A percentile compares a stretch with the other conserved stretches of the same genome.
Conservation (phyloP, 2,113 vertebrate genomes). For the Carassius carassius region DNA sequence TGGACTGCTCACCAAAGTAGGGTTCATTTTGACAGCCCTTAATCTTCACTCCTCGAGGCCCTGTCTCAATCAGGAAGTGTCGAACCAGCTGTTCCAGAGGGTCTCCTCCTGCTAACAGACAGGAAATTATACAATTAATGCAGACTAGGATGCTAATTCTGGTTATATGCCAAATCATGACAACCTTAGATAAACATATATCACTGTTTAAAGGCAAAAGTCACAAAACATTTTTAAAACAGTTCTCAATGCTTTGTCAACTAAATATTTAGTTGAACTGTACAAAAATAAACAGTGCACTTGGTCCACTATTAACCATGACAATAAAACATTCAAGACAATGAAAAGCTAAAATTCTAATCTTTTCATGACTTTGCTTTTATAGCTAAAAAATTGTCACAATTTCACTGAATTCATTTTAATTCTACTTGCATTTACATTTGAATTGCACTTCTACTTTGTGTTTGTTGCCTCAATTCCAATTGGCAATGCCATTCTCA, state of each 20-base stretch:
- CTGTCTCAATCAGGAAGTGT: conserved; percentile 91
- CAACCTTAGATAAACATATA: background rate
- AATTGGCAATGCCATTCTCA: background rate
- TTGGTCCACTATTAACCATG: background rate
- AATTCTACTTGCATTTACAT: background rate
- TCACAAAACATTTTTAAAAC: background rate
- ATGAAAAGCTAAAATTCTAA: background rate
- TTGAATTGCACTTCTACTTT: background rate
- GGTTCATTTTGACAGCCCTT: conserved; percentile 91
- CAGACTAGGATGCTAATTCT: background rate
- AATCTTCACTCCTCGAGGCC: conserved; percentile 89
- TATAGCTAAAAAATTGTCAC: background rate
- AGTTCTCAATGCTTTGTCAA: background rate
- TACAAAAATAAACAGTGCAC: conserved; percentile 18
- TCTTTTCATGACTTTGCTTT: background rate
- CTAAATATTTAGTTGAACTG: conserved; percentile 4
- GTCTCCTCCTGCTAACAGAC: conserved; percentile 65
- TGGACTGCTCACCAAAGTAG: conserved; percentile 80
- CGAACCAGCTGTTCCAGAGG: conserved; percentile 88
- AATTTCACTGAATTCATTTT: background rate
- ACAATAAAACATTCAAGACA: background rate
- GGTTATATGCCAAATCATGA: background rate
- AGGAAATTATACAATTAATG: background rate
- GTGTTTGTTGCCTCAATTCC: background rate
- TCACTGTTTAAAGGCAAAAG: conserved; percentile 1